phyloP scores from a whole-genome alignment of 2,888 invertebrate genomes.

The Bellardia pandia region DNA sequence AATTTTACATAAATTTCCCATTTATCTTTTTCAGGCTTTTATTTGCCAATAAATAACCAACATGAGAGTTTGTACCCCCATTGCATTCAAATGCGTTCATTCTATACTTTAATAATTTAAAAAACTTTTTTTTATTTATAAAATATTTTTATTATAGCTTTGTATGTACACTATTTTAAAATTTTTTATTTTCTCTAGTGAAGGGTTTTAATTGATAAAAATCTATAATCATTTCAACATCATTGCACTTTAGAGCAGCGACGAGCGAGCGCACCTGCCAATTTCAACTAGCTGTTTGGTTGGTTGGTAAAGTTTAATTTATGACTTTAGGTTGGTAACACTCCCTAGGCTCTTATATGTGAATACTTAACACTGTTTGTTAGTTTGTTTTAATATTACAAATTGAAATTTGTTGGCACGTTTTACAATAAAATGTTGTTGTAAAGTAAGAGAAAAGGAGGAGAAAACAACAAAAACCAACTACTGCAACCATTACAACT shows the following conservation, averaged over 20 bases:
- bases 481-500: neutral
- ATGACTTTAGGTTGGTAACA: slow-evolving; percentile 63
- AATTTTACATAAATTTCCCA: slow-evolving; percentile 39
- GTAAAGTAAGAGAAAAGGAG: slow-evolving; percentile 10
- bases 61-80: neutral
- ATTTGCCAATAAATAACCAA: slow-evolving; percentile 43
- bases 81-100: slow-evolving; percentile 32
- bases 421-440: slow-evolving; percentile 53
- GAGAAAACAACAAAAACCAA: neutral
- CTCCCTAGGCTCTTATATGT: slow-evolving; percentile 54
- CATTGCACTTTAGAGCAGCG: slow-evolving; percentile 42
- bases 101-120: slow-evolving; percentile 9
- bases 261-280: slow-evolving; percentile 55
- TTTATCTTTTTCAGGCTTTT: slow-evolving; percentile 28
- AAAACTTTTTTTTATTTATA: neutral
- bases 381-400: slow-evolving; percentile 30
- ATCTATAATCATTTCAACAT: slow-evolving; percentile 57
- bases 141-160: slow-evolving; percentile 33
- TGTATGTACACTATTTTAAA: slow-evolving; percentile 8
- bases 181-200: slow-evolving; percentile 12
- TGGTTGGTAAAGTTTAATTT: slow-evolving; percentile 63
- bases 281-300: slow-evolving; percentile 36
- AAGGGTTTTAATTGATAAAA: slow-evolving; percentile 64
- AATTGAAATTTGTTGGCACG: slow-evolving; percentile 64
- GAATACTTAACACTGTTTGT: slow-evolving; percentile 6